These are phyloP conservation scores for Otolemur crassicaudatus DNA, from an alignment of 2,797 vertebrate species.

Conservation along the genomic window DNA sequence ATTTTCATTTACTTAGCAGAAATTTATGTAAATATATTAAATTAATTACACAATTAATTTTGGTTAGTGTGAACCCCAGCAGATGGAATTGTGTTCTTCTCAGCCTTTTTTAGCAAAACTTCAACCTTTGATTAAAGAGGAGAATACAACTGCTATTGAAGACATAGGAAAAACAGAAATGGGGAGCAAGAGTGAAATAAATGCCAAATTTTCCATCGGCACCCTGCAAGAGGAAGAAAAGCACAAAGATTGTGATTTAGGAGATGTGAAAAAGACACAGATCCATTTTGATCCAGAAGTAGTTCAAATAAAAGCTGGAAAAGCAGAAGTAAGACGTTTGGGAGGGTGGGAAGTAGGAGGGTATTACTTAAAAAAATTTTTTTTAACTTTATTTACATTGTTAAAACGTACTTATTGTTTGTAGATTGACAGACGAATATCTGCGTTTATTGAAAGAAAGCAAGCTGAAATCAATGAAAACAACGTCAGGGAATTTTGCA, in stretches of 20 bases:
- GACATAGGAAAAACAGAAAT: constrained; percentile 82
- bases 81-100: constrained; percentile 69
- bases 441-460: constrained; percentile 99
- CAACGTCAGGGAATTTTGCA: constrained; percentile 99
- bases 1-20: constrained; percentile 45
- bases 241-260: constrained; percentile 80
- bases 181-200: constrained; percentile 79
- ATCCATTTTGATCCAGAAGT: constrained; percentile 91
- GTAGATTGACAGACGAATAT: constrained; percentile 99
- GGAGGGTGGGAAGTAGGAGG: neutral
- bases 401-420: constrained; percentile 85
- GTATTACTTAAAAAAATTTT: neutral
- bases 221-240: constrained; percentile 82
- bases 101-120: constrained; percentile 94
- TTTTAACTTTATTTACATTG: constrained; percentile 56
- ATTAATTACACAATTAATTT: constrained; percentile 63
- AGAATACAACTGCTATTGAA: constrained; percentile 78
- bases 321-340: constrained; percentile 94
- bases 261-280: constrained; percentile 84
- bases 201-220: constrained; percentile 75
- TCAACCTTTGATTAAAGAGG: constrained; percentile 88
- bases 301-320: constrained; percentile 96
- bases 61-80: constrained; percentile 62
- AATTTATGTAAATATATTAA: constrained; percentile 73
- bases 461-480: constrained; percentile 99